phyloP scores from a whole-genome alignment of 1,140 invertebrate genomes.

The Cyclina sinensis region DNA sequence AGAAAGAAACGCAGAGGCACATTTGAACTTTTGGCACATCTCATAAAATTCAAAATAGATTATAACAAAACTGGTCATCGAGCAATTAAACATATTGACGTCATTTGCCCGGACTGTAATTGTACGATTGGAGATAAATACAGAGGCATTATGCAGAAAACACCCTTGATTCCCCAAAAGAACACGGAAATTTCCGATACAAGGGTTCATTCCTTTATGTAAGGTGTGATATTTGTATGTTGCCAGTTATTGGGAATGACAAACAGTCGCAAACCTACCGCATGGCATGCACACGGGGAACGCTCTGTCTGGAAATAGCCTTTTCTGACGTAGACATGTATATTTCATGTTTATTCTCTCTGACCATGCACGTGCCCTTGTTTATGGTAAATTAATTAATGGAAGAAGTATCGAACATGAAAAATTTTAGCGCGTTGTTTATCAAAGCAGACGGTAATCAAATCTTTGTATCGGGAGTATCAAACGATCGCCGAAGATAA shows the following conservation, averaged over 20 bases:
- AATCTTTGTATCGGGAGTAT: slow-evolving; percentile 14
- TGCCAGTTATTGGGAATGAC: neutral
- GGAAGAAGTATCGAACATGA: neutral
- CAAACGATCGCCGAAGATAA: neutral
- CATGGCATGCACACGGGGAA: neutral
- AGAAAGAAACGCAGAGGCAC: too few relatives aligned
- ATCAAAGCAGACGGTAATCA: slow-evolving; percentile 7
- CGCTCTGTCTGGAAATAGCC: neutral
- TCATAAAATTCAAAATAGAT: too few relatives aligned
- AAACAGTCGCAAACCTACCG: neutral
- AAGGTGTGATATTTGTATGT: slow-evolving; percentile 1
- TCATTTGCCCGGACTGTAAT: too few relatives aligned
- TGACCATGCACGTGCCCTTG: neutral
- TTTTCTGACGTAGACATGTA: neutral
- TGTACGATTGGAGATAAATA: neutral
- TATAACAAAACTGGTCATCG: too few relatives aligned
- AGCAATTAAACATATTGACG: too few relatives aligned
- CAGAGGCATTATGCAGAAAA: neutral
- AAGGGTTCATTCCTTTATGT: neutral
- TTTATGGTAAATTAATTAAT: neutral
- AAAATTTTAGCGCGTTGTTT: neutral
- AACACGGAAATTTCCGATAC: neutral
- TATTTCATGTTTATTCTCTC: neutral
- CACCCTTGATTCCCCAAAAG: neutral
- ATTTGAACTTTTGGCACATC: too few relatives aligned